A percentile compares a stretch with the other conserved stretches of the same genome.
These are phyloP conservation scores for Orthosia incerta DNA, from an alignment of 2,888 invertebrate species.

Conservation along the genomic window DNA sequence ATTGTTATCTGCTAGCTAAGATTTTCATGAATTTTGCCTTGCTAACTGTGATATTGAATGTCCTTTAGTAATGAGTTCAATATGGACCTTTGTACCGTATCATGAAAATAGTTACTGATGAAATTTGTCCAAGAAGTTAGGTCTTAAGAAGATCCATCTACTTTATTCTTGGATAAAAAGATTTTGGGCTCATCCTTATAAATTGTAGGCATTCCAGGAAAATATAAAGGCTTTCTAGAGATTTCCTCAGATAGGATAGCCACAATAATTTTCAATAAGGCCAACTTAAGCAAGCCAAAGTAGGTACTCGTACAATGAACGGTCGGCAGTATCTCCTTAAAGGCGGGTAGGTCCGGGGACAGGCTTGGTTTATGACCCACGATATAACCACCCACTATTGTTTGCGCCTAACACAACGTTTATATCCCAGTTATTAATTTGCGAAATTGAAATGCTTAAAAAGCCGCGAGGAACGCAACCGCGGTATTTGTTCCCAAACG, in stretches of 20 bases:
- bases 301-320: conserved; percentile 58
- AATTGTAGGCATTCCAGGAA: conserved; percentile 37
- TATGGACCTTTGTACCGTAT: not conserved
- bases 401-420: conserved; percentile 73
- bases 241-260: conserved; percentile 22
- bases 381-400: conserved; percentile 73
- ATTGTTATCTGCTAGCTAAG: conserved; percentile 46
- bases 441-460: conserved; percentile 73
- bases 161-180: conserved; percentile 21
- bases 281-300: conserved; percentile 56
- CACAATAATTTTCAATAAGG: conserved; percentile 62
- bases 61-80: conserved; percentile 11
- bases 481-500: conserved; percentile 60
- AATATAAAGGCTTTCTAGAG: conserved; percentile 32
- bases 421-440: conserved; percentile 78
- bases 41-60: not conserved
- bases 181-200: conserved; percentile 40
- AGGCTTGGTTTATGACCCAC: conserved; percentile 63
- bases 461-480: conserved; percentile 63
- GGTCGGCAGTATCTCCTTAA: conserved; percentile 66
- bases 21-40: conserved; percentile 31
- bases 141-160: not conserved
- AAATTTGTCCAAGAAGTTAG: conserved; percentile 4
- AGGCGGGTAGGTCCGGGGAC: conserved; percentile 59
- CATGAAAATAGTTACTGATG: not conserved